Conservation (phyloP, 2,113 vertebrate species). For the Glaucomys volans region DNA sequence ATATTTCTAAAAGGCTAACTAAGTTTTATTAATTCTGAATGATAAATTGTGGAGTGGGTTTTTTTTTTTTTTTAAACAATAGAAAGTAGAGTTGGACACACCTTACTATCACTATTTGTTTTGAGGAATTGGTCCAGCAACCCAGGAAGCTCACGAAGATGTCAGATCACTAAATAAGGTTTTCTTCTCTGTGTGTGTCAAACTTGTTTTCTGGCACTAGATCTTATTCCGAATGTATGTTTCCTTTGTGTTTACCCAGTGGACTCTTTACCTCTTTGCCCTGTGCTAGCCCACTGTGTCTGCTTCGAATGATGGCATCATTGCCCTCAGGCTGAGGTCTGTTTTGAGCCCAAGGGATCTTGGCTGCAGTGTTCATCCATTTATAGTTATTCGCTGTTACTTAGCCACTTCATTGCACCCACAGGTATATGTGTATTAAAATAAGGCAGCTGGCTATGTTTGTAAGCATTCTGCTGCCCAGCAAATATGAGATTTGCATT, state of each 20-base stretch:
- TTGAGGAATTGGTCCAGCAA: background rate
- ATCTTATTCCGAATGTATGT: background rate
- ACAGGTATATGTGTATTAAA: background rate
- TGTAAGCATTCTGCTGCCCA: background rate
- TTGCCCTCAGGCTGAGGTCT: constrained; percentile 46
- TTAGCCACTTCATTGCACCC: background rate
- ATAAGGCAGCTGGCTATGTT: background rate
- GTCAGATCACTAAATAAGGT: background rate
- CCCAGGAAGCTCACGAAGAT: background rate
- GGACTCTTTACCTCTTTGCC: background rate
- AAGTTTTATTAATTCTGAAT: constrained; percentile 33
- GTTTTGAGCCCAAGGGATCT: constrained; percentile 47
- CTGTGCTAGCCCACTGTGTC: background rate
- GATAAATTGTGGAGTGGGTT: background rate
- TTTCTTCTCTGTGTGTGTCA: background rate
- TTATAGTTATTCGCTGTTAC: constrained; percentile 44
- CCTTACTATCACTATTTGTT: background rate
- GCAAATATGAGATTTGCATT: background rate
- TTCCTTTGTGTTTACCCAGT: background rate
- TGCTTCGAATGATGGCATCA: constrained; percentile 44
- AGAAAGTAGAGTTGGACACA: background rate
- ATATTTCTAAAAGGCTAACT: constrained; percentile 35
- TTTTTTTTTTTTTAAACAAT: background rate
- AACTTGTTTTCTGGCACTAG: background rate
- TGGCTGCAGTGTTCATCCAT: background rate